Percentiles rank a stretch among this genome's conserved stretches.
Conservation (phyloP, 2,797 vertebrate species). For the Erethizon dorsatum region DNA sequence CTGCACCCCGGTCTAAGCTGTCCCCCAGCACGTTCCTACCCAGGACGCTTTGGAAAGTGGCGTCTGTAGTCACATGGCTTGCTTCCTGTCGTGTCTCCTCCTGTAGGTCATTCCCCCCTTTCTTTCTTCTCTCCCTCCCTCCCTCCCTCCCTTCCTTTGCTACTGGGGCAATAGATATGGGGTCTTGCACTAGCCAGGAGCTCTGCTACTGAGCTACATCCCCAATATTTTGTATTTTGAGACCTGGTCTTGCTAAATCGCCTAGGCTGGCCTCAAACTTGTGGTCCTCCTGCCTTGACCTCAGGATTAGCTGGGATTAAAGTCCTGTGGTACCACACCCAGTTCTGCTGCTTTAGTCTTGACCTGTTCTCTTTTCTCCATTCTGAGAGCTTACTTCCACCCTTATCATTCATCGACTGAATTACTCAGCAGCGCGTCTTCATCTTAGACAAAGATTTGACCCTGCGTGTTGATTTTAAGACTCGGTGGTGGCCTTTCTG, state of each 20-base stretch:
- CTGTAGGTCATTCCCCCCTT: neutral
- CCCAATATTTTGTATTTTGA: neutral
- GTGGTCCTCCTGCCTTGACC: neutral
- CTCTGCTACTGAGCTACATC: neutral
- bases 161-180: neutral
- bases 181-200: neutral
- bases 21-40: no score
- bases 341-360: neutral
- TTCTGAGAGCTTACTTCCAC: neutral
- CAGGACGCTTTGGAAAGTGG: neutral
- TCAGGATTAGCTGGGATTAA: neutral
- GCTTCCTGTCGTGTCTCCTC: neutral
- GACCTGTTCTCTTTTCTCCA: neutral
- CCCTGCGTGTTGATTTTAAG: neutral
- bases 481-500: neutral
- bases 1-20: fast-evolving
- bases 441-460: neutral
- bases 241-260: neutral
- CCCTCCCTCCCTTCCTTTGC: neutral
- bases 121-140: neutral
- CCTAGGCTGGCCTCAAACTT: neutral
- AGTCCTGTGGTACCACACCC: neutral
- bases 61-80: neutral
- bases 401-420: neutral
- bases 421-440: neutral